Conservation (phyloP, 2,113 vertebrate genomes). For the Cyprinodon brontotheroides region DNA sequence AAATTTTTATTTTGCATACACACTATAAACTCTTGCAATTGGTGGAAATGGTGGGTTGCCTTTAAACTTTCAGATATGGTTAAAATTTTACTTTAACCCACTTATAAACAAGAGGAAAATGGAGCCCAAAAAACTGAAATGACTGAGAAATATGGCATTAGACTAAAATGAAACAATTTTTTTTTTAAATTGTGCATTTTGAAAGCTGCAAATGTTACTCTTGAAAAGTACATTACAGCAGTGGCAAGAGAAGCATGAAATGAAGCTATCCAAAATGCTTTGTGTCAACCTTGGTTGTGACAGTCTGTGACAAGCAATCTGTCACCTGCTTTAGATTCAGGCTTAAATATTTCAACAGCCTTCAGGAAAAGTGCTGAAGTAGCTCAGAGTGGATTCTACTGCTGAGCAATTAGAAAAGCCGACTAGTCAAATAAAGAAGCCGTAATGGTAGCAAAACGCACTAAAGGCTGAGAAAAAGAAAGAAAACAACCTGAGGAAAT, state of each 20-base stretch:
- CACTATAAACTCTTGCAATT: neutral
- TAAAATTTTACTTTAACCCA: neutral
- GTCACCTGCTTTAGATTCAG: conserved; percentile 59
- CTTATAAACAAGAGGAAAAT: neutral
- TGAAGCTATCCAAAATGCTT: conserved; percentile 13
- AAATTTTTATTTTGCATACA: no score
- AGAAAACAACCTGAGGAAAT: conserved; percentile 10
- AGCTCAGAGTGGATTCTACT: conserved; percentile 58
- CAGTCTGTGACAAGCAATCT: conserved; percentile 43
- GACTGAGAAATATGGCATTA: neutral
- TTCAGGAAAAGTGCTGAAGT: conserved; percentile 73
- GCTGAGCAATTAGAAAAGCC: conserved; percentile 73
- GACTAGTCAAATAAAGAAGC: conserved; percentile 34
- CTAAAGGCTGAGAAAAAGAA: conserved; percentile 18
- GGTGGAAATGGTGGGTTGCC: neutral
- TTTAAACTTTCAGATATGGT: neutral
- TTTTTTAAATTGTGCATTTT: neutral
- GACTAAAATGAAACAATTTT: neutral
- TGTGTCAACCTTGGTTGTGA: conserved; percentile 47
- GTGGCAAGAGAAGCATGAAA: neutral
- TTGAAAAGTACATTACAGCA: neutral
- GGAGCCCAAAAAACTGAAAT: neutral
- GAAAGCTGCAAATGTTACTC: neutral
- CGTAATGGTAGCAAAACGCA: conserved; percentile 18
- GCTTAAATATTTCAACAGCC: conserved; percentile 73